Percentiles rank a stretch among this genome's conserved stretches.
These are phyloP conservation scores for Oscheius onirici DNA, from an alignment of 2,888 invertebrate genomes.

Conservation along the genomic window DNA sequence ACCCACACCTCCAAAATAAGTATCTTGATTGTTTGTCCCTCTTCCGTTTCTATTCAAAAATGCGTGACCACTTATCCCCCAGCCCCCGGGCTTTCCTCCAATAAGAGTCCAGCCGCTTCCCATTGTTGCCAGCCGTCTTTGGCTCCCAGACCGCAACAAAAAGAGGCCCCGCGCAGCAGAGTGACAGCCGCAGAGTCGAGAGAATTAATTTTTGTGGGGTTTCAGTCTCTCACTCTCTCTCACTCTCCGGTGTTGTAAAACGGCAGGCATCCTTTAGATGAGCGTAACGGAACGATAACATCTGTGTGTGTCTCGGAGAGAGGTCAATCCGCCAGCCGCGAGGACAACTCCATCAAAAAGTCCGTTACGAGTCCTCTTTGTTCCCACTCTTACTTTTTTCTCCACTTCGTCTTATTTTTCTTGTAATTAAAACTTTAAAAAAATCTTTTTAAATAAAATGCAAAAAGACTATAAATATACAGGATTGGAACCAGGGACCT, in stretches of 20 bases:
- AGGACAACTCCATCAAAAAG: conserved; percentile 23
- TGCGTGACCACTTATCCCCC: neutral
- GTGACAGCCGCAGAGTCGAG: conserved; percentile 23
- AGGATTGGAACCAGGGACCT: too few species aligned
- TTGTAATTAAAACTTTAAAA: too few species aligned
- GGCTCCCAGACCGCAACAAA: neutral
- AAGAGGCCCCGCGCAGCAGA: neutral
- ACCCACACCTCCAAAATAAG: neutral
- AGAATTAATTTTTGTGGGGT: conserved; percentile 29
- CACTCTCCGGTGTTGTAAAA: conserved; percentile 13
- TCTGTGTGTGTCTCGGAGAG: conserved; percentile 17
- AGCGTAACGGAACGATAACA: conserved; percentile 32
- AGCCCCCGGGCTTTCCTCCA: too few species aligned
- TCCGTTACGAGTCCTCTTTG: neutral
- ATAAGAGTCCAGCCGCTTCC: too few species aligned
- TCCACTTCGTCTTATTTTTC: neutral
- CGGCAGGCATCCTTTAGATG: neutral
- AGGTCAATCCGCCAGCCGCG: conserved; percentile 10
- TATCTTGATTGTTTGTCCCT: neutral
- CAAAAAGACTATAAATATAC: too few species aligned
- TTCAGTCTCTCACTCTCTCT: neutral
- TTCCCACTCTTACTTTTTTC: neutral
- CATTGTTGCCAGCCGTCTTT: too few species aligned
- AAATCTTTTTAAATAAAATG: too few species aligned
- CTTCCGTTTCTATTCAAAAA: conserved; percentile 16